Percentiles rank a stretch among this genome's conserved stretches.
Conservation (phyloP, 2,888 invertebrate species). For the Pristionchus entomophagus region DNA sequence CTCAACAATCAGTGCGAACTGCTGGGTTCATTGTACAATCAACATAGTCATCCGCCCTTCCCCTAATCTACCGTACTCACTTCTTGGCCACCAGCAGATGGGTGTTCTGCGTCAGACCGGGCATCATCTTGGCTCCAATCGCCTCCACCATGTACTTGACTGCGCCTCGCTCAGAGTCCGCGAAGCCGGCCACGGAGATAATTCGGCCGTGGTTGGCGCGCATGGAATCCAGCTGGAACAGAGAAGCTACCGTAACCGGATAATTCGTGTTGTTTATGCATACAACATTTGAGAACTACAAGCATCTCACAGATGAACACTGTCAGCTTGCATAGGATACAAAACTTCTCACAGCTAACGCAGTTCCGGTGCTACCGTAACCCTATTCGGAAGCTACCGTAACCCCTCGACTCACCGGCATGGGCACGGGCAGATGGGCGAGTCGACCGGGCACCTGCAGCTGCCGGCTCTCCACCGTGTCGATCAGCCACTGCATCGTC, state of each 20-base stretch:
- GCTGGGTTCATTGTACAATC: not conserved
- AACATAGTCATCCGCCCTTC: too few species aligned
- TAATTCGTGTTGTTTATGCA: too few species aligned
- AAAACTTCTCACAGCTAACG: too few species aligned
- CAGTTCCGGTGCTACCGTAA: not conserved
- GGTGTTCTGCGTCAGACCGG: slow-evolving; percentile 79
- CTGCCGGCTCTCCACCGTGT: slow-evolving; percentile 88
- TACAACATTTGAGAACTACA: too few species aligned
- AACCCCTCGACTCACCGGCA: slow-evolving; percentile 8
- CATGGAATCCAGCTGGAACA: not conserved
- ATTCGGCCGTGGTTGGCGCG: slow-evolving; percentile 33
- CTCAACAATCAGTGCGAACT: too few species aligned
- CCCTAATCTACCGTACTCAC: slow-evolving; percentile 69
- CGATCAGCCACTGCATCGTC: slow-evolving; percentile 91
- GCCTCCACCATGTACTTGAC: slow-evolving; percentile 89
- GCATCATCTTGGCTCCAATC: slow-evolving; percentile 87
- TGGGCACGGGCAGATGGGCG: slow-evolving; percentile 86
- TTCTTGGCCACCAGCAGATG: slow-evolving; percentile 79
- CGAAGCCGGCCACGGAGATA: slow-evolving; percentile 80
- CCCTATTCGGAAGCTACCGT: too few species aligned
- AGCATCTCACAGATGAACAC: too few species aligned
- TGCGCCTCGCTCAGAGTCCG: slow-evolving; percentile 86
- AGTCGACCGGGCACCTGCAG: slow-evolving; percentile 94
- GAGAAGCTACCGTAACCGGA: too few species aligned
- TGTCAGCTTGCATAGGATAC: too few species aligned